Conservation (phyloP, 2,888 invertebrate species). For the Amphipyra tragopoginis region DNA sequence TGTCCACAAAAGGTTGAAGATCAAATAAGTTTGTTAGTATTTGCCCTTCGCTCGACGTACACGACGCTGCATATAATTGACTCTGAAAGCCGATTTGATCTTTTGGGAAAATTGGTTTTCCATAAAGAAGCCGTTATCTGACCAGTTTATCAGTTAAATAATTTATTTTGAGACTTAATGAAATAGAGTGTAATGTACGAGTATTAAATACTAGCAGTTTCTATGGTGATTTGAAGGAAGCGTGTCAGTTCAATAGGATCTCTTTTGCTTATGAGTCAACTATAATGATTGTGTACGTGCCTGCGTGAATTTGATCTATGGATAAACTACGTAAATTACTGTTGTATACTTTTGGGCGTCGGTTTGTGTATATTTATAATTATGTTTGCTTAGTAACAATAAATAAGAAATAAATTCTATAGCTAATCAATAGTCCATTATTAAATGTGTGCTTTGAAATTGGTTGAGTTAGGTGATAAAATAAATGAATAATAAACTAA, state of each 20-base stretch:
- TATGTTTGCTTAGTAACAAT: slow-evolving; percentile 1
- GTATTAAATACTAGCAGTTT: slow-evolving; percentile 13
- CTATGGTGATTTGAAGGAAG: slow-evolving; percentile 2
- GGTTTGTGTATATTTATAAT: slow-evolving; percentile 5
- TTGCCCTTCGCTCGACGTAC: slow-evolving; percentile 21
- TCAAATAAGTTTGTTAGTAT: slow-evolving; percentile 45
- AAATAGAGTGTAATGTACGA: slow-evolving; percentile 33
- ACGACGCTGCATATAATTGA: slow-evolving; percentile 38
- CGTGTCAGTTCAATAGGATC: slow-evolving; percentile 6
- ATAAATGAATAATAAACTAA: too few relatives aligned
- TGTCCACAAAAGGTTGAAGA: slow-evolving; percentile 24
- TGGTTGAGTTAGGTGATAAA: too few relatives aligned
- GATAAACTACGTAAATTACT: slow-evolving; percentile 9
- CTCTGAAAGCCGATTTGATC: slow-evolving; percentile 52
- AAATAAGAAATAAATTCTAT: too few relatives aligned
- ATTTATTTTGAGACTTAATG: slow-evolving; percentile 44
- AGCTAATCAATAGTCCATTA: too few relatives aligned
- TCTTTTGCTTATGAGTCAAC: slow-evolving; percentile 15
- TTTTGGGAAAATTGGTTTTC: slow-evolving; percentile 55
- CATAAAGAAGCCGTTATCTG: slow-evolving; percentile 51
- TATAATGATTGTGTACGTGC: slow-evolving; percentile 26
- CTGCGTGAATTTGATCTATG: slow-evolving; percentile 22
- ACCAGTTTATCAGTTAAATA: slow-evolving; percentile 45
- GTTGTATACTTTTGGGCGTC: slow-evolving; percentile 3
- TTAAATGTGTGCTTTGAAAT: too few relatives aligned